Base-by-base conservation (phyloP, 92 coral and sea anemone genomes). In the Anthopleura xanthogrammica region DNA sequence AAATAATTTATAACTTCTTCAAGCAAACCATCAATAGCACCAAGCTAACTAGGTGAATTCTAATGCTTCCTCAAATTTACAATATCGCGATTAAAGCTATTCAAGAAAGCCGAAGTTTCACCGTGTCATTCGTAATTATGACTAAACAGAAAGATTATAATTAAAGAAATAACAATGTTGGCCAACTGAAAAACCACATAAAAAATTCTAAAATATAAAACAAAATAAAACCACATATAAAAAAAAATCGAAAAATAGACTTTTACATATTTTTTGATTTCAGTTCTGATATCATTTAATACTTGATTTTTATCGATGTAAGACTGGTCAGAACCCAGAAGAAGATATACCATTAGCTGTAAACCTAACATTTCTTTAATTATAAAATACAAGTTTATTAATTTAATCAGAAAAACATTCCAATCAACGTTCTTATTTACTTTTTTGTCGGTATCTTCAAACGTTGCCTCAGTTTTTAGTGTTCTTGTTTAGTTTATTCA, bases 311-410 rank as follows among this genome's bases (percentile, higher is more conserved):
- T 12, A 62, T 62, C 70, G 11, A 62, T 62, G 36, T 62, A 19
- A 4, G 70, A 19, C 29, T 62, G 39, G 70, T 20, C 13, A 20
- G 29, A 19, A 10, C 74, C 16, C 74, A 68, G 74, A 68, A 42
- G 74, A 43, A 36, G 74, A 42, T 29, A 23, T 3, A 13, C 41
- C 22, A 62, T 68, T 36, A 12, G 1, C 42, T 29, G 11, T 62
- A 68, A 29, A 68, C 36, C 41, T 68, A 68, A 36, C 74, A 68
- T 36, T 68, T 36, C 41, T 68, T 68, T 68, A 68, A 68, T 68
- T 43, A 23, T 4, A 68, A 36, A 68, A 68, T 68, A 68, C 6
- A 36, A 22, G 72, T 64, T 68, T 68, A 68, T 68, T 68, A 68
- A 68, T 68, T 29, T 68, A 68, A 68, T 68, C 40, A 68, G 36